Evolutionary conservation across 2,797 vertebrate species (phyloP).

Genomic region (Rhincodon typus): DNA sequence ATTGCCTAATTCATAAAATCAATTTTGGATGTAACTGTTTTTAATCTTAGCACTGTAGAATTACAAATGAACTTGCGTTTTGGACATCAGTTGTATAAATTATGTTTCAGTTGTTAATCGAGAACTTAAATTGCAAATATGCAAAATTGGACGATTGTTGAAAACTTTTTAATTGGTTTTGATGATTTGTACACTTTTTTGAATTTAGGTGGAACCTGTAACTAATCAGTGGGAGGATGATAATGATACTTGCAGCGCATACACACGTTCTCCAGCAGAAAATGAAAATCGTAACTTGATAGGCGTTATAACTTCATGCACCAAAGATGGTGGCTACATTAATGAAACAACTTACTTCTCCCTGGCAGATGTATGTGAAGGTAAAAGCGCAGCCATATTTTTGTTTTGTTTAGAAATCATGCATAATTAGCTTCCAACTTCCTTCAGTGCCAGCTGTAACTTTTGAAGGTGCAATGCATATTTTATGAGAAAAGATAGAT

Average conservation of each 20-base stretch:
- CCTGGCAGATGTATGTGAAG: conserved; percentile 67
- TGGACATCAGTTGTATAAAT: neutral
- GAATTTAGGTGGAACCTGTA: conserved; percentile 67
- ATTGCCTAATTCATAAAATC: neutral
- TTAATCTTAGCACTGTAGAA: neutral
- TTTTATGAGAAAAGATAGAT: neutral
- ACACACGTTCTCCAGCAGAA: conserved; percentile 44
- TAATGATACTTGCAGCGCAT: conserved; percentile 43
- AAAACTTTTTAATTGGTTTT: neutral
- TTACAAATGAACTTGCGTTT: neutral
- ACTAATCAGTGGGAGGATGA: conserved; percentile 65
- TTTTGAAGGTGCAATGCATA: neutral
- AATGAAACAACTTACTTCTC: conserved; percentile 77
- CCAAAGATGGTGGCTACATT: conserved; percentile 68
- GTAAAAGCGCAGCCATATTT: conserved; percentile 50
- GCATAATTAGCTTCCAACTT: neutral
- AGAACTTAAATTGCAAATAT: neutral
- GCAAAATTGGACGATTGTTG: neutral
- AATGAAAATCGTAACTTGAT: conserved; percentile 64
- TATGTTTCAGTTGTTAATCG: neutral
- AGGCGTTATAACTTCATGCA: conserved; percentile 74
- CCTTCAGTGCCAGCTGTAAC: neutral
- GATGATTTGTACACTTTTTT: neutral
- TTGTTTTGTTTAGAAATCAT: neutral
- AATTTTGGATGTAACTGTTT: neutral